Base-by-base conservation (phyloP, 2,113 vertebrate species). In the Lucifuga dentata region DNA sequence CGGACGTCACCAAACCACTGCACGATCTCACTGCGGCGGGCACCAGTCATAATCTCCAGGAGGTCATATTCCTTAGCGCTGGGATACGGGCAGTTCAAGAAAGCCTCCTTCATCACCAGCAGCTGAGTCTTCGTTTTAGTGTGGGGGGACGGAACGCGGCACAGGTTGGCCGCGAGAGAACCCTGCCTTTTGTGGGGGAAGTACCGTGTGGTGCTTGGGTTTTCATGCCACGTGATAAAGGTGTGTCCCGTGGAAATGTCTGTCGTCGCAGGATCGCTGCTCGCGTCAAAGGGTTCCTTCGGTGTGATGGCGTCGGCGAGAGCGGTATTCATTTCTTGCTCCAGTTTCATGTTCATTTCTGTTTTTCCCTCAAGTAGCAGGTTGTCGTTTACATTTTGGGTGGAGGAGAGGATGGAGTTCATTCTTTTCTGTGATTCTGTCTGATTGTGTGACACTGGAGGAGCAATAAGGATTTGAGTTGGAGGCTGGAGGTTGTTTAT, bases 1-100 rank as follows among this genome's bases (percentile, higher is more conserved):
- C 94, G 94, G 2, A 88, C 94, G 82, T 95, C 93, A 1, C 90
- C 84, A 48, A 93, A 96, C 95, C 95, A 95, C 66, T 95, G 92
- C 49, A 94, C 90, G 49, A 96, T 80, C 48, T 60, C 55, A 3
- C 82, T 29, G n/a, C 93, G 91, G 1, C 90, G 86, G 26, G 95
- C 58, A 20, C 91, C 88, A 0, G 89, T 93, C 40, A 81, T 60
- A 63, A 41, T 46, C 46, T 86, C 80, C 72, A 96, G 84, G 5
- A 44, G 65, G 7, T 67, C 48, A 86, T 95, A 95, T 56, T 92
- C 91, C 13, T 91, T 83, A 0, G 73, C 68, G 11, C 77, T 81
- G 52, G 94, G 94, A 90, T 94, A 96, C 46, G 93, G 95, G 74
- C 91, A 93, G 19, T 62, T 74, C 17, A 88, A 56, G 69, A 96